phyloP scores from a whole-genome alignment of 2,113 vertebrate genomes.

The Sphyrna mokarran region DNA sequence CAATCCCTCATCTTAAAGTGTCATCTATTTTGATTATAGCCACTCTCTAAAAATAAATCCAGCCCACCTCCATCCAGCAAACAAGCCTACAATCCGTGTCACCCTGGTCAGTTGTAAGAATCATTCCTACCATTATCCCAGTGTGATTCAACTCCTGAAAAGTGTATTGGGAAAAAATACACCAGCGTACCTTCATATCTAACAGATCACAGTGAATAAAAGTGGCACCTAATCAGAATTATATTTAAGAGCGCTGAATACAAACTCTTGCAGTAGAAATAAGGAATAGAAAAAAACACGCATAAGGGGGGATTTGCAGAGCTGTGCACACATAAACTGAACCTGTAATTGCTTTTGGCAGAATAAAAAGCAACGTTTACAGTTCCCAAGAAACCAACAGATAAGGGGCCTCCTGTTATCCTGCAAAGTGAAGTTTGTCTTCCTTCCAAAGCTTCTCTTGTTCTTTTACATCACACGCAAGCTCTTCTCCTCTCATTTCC shows the following conservation, averaged over 20 bases:
- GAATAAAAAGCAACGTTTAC: neutral
- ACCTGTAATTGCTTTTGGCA: neutral
- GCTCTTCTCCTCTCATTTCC: neutral
- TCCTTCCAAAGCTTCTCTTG: neutral
- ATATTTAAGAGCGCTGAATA: neutral
- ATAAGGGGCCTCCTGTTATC: neutral
- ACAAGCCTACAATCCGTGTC: neutral
- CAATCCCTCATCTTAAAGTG: neutral
- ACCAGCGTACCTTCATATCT: neutral
- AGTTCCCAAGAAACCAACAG: neutral
- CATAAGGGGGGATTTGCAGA: neutral
- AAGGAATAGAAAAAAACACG: neutral
- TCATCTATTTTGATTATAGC: neutral
- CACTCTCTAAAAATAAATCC: neutral
- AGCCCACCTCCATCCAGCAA: neutral
- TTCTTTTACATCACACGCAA: neutral
- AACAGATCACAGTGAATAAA: neutral
- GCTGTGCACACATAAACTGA: neutral
- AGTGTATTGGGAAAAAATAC: neutral
- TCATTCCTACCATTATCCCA: neutral
- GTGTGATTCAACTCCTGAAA: neutral
- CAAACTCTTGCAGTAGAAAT: neutral
- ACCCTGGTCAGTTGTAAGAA: neutral
- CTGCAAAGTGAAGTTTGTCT: neutral
- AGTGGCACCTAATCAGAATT: neutral